These are phyloP conservation scores for Alces alces DNA, from an alignment of 2,113 vertebrate genomes.

Conservation along the genomic window DNA sequence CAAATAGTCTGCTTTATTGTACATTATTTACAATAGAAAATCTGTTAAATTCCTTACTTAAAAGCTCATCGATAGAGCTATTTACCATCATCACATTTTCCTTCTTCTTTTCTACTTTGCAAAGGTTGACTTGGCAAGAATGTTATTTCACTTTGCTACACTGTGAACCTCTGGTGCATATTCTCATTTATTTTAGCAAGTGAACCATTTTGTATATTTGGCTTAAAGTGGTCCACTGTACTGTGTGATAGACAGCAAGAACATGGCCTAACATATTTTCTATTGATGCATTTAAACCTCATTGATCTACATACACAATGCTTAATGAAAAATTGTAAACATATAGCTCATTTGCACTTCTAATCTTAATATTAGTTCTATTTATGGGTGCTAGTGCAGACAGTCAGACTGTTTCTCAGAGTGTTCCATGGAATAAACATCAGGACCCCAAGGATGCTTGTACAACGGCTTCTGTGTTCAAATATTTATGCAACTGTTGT, in stretches of 20 bases:
- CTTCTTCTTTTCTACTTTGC: background rate
- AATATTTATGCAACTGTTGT: background rate
- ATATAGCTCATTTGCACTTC: background rate
- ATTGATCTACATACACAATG: background rate
- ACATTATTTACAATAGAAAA: slow-evolving; percentile 29
- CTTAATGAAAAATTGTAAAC: background rate
- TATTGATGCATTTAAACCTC: background rate
- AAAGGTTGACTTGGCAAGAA: slow-evolving; percentile 15
- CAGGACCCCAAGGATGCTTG: background rate
- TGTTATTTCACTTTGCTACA: background rate
- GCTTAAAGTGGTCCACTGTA: background rate
- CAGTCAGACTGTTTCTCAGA: background rate
- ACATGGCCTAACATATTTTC: background rate
- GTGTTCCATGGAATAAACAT: background rate
- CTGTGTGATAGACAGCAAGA: background rate
- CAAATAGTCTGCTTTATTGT: background rate
- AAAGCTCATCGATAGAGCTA: background rate
- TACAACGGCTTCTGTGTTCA: background rate
- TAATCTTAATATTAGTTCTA: background rate
- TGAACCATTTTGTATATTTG: slow-evolving; percentile 7
- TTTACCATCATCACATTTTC: slow-evolving; percentile 1
- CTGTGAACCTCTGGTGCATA: background rate
- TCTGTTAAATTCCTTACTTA: slow-evolving; percentile 3
- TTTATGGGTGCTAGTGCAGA: background rate
- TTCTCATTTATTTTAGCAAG: slow-evolving; percentile 23